Base-by-base conservation (phyloP, 2,888 invertebrate species). In the Volucella bombylans region DNA sequence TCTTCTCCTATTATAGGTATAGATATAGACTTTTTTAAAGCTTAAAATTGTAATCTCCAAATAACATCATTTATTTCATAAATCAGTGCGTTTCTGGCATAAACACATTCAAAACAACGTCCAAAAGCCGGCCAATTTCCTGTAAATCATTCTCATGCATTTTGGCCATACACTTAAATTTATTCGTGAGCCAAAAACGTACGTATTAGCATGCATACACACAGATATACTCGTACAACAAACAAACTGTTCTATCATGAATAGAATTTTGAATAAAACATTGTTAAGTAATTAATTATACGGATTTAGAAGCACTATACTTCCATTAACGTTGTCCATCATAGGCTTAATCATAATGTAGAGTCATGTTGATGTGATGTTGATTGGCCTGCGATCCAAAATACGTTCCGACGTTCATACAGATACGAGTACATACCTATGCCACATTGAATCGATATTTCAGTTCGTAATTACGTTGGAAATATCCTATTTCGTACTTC, bases 241-340 rank as follows among this genome's bases (percentile, higher is more conserved):
- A 47, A 11, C 52, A 47, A 38, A 43, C 31, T 57, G 41, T 39
- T 41, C 65, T 64, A 38, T 54, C 15, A 55, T 55, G 54, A 41
- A 50, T 55, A 11, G 39, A 39, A 67, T 49, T 77, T 67, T 49
- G 43, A 47, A 67, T 72, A 67, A 67, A 82, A 78, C 72, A 71
- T 52, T 41, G 78, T 68, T 78, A 82, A 82, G 77, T 77, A 76
- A 68, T 76, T 67, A 76, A 54, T 59, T 54, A 54, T 23, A 31
- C 49, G 45, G 41, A 43, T 43, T 43, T 31, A 11, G 52, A 54
- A 14, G 45, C 50, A 31, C 49, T 57, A 39, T 49, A 39, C 14
- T 23, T 1, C 31, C 31, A 41, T 14, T 62, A 45, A 38, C 6
- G 62, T 12, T 54, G 52, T 73, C 39, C 55, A 65, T 57, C 49